Evolutionary conservation across 2,797 vertebrate genomes (phyloP).

Genomic region (Argya squamiceps): DNA sequence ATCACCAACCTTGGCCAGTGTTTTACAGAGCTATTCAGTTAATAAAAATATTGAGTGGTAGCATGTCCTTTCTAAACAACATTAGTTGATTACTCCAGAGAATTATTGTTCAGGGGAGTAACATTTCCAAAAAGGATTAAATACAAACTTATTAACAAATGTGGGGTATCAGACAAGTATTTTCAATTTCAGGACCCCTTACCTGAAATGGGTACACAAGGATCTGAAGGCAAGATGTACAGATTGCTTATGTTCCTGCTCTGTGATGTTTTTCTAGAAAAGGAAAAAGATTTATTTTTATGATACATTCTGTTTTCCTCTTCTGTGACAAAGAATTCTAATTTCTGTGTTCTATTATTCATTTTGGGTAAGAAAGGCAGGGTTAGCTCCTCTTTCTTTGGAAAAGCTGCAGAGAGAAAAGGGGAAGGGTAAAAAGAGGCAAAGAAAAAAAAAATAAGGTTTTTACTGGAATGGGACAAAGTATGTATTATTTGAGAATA

Average conservation of each 20-base stretch:
- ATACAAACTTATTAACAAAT: neutral
- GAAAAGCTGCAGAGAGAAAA: neutral
- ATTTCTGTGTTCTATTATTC: neutral
- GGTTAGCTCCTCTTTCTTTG: neutral
- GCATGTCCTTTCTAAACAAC: neutral
- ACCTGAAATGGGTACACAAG: slow-evolving; percentile 97
- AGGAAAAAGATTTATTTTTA: slow-evolving; percentile 41
- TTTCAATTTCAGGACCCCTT: neutral
- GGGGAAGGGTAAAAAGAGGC: neutral
- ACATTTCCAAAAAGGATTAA: neutral
- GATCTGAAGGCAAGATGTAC: slow-evolving; percentile 92
- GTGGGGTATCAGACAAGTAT: neutral
- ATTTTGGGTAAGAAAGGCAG: slow-evolving; percentile 26
- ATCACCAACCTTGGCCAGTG: neutral
- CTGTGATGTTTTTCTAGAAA: slow-evolving; percentile 91
- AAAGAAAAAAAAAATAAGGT: neutral
- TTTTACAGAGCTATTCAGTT: neutral
- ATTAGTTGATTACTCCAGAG: neutral
- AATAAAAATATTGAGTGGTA: neutral
- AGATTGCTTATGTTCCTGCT: slow-evolving; percentile 90
- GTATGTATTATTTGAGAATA: neutral
- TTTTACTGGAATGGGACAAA: neutral
- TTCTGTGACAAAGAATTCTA: slow-evolving; percentile 9
- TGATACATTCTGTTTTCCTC: neutral
- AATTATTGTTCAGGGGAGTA: neutral